Base-by-base conservation (phyloP, 2,888 invertebrate genomes). In the Lasius platythorax region DNA sequence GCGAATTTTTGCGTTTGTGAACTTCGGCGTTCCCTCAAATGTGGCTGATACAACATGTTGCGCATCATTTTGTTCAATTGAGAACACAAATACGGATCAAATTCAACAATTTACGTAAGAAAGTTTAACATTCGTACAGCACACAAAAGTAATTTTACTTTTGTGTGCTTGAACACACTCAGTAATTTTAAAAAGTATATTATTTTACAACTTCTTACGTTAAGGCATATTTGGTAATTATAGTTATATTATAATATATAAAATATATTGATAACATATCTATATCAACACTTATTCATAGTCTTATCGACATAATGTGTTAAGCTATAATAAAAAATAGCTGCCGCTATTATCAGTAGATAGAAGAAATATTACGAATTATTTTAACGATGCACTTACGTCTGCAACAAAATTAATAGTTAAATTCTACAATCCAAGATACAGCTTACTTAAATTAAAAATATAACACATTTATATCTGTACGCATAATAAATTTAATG, bases 101-200 rank as follows among this genome's bases (percentile, higher is more conserved):
- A 30, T 30, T 76, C 28, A n/a, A 53, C 11, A 50, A 40, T n/a
- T 66, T 76, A 68, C 11, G 40, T 53, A 40, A 68, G 37, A 6
- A 37, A 66, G 4, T 18, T 50, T 30, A 63, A 46, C 12, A 9
- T 63, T 28, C 0, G 6, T 40, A 30, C 4, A 37, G 18, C 15
- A 23, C 3, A 18, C 15, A 56, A 1, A 50, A 78, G 30, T 30
- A 23, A 23, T 23, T 23, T 23, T 23, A 23, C 23, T 23, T 23
- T 23, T 23, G 23, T 23, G 23, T 23, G 23, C 23, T 23, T 23
- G 18, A 53, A 66, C 11, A 33, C 11, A 43, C 28, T 33, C 4
- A 40, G 12, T 15, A 53, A 23, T 66, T 66, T 28, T 8, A 3
- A 30, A 53, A 8, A 53, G n/a, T 67, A 76, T 18, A 37, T 37